Conservation (phyloP, 1,140 invertebrate genomes). For the Sarcophaga bullata region DNA sequence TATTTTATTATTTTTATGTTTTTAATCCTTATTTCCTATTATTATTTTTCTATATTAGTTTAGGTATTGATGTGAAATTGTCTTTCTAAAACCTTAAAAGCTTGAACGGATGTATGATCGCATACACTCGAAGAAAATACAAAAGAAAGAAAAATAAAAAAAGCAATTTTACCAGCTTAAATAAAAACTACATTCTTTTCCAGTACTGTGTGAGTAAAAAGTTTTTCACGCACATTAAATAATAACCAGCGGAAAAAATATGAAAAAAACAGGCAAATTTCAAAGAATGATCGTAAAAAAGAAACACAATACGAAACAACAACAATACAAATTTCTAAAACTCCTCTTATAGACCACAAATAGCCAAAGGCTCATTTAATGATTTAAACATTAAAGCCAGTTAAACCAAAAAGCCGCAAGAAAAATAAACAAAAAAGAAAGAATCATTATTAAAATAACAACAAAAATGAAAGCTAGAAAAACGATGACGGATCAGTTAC, state of each 20-base stretch:
- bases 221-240: too few species aligned
- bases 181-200: not conserved
- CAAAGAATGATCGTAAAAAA: too few species aligned
- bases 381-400: not conserved
- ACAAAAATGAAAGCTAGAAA: constrained; percentile 6
- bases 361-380: not conserved
- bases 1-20: too few species aligned
- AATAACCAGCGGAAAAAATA: not conserved
- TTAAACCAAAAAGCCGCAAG: not conserved
- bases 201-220: too few species aligned
- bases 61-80: too few species aligned
- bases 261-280: not conserved
- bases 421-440: not conserved
- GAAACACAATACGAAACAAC: too few species aligned
- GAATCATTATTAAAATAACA: not conserved
- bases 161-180: not conserved
- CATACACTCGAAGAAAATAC: not conserved
- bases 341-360: not conserved
- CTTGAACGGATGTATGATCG: too few species aligned
- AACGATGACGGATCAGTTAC: not conserved
- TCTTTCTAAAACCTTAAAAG: too few species aligned
- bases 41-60: too few species aligned
- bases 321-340: not conserved
- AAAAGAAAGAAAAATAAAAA: too few species aligned
- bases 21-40: too few species aligned